A percentile compares a stretch with the other conserved stretches of the same genome.
Evolutionary conservation across 2,888 invertebrate genomes (phyloP).

Genomic region (Oligia latruncula): DNA sequence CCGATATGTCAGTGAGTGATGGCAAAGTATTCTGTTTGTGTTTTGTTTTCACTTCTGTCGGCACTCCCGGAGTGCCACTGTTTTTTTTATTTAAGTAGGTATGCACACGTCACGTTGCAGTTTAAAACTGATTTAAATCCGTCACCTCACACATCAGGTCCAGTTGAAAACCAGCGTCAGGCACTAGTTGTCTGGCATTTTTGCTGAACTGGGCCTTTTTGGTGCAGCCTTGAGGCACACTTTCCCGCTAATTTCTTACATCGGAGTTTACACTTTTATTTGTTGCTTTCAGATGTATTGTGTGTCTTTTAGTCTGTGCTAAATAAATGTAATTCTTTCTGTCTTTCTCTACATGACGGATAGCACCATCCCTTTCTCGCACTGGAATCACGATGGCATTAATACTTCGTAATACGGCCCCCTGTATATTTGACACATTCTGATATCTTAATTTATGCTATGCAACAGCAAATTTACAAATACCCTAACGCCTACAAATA

Average conservation of each 20-base stretch:
- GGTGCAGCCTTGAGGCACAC: background rate
- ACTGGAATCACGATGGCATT: background rate
- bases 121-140: background rate
- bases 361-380: background rate
- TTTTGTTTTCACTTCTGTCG: too few species aligned
- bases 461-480: conserved; percentile 44
- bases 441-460: conserved; percentile 51
- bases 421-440: conserved; percentile 20
- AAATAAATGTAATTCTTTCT: too few species aligned
- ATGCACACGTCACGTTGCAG: background rate
- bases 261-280: background rate
- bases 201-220: background rate
- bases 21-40: too few species aligned
- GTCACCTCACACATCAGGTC: background rate
- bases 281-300: too few species aligned
- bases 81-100: too few species aligned
- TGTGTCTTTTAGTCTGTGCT: background rate
- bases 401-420: background rate
- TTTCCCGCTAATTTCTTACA: background rate
- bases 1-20: too few species aligned
- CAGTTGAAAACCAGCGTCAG: background rate
- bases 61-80: too few species aligned
- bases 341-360: background rate
- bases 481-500: conserved; percentile 50
- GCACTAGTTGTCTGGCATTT: background rate